Conservation (phyloP, 1,140 invertebrate genomes). For the Lepidurus packardi region DNA sequence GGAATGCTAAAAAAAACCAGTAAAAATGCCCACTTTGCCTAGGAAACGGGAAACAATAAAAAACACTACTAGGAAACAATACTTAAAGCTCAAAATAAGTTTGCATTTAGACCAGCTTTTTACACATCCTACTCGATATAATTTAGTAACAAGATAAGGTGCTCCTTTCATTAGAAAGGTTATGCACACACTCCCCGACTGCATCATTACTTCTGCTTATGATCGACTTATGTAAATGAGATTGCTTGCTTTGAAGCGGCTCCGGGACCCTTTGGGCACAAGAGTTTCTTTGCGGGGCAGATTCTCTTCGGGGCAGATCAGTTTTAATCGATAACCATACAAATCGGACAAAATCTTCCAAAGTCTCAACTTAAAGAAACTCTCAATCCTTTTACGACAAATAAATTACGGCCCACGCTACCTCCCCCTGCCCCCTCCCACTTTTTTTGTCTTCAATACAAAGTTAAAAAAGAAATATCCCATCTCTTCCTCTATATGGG, state of each 20-base stretch:
- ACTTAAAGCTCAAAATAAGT: background rate
- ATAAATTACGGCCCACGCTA: too few species aligned
- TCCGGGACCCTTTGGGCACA: background rate
- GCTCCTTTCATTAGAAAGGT: background rate
- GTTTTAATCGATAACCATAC: background rate
- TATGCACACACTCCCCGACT: constrained; percentile 10
- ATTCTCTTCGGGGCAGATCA: background rate
- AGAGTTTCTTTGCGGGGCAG: too few species aligned
- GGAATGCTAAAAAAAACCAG: background rate
- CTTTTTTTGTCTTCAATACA: too few species aligned
- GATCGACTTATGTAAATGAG: constrained; percentile 14
- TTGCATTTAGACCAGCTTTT: background rate
- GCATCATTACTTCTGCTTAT: constrained; percentile 22
- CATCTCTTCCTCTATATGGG: background rate
- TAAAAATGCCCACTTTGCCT: background rate
- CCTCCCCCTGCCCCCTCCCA: too few species aligned
- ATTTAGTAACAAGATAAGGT: background rate
- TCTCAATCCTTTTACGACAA: too few species aligned
- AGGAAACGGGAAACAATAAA: background rate
- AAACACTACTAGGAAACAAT: background rate
- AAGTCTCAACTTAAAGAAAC: too few species aligned
- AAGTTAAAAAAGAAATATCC: background rate
- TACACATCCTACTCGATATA: background rate
- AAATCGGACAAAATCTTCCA: background rate
- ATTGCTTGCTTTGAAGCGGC: background rate